phyloP scores from a whole-genome alignment of 2,797 vertebrate genomes.

The Morelia viridis region DNA sequence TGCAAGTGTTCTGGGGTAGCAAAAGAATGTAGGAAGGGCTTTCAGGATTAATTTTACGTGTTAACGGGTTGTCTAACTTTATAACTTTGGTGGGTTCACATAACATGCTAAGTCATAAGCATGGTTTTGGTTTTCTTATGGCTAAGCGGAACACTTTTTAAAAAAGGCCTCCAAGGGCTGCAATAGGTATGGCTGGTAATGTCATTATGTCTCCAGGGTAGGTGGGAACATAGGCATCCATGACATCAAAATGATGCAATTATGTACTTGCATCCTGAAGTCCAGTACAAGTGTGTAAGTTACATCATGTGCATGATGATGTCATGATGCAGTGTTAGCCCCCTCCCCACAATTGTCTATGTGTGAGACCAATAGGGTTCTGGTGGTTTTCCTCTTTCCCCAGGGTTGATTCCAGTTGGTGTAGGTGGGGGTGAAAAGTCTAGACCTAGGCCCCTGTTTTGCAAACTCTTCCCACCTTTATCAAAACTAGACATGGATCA shows the following conservation, averaged over 20 bases:
- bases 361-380: not conserved
- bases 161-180: not conserved
- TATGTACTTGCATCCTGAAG: not conserved
- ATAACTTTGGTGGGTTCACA: not conserved
- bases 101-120: not conserved
- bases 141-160: not conserved
- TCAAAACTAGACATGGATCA: not conserved
- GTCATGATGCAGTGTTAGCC: not conserved
- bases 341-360: not conserved
- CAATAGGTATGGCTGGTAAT: not conserved
- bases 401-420: not conserved
- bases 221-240: not conserved
- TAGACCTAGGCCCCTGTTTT: not conserved
- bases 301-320: not conserved
- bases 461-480: not conserved
- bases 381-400: not conserved
- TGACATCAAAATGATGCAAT: not conserved
- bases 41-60: conserved; percentile 4
- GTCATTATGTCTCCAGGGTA: not conserved
- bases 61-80: not conserved
- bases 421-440: not conserved
- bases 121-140: not conserved
- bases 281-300: not conserved
- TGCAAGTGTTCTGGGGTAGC: not conserved
- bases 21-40: not conserved